Evolutionary conservation across 2,888 invertebrate genomes (phyloP).

Genomic region (Hirtodrosophila histrioides): DNA sequence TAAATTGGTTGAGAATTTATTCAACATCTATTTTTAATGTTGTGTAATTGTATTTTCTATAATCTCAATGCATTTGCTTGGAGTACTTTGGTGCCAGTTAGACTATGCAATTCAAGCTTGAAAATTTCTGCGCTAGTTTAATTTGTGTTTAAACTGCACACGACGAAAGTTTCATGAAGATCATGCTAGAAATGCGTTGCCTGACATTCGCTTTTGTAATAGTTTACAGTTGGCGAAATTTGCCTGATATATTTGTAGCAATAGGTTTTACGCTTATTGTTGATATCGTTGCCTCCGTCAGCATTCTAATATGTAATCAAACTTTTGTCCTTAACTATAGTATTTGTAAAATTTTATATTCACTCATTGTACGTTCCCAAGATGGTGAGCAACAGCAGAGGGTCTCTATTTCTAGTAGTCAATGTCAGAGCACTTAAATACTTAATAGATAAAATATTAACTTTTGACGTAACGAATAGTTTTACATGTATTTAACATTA

Average conservation of each 20-base stretch:
- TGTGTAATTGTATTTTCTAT: constrained; percentile 12
- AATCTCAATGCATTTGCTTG: neutral
- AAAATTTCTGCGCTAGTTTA: no score
- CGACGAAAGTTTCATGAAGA: no score
- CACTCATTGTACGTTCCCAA: constrained; percentile 9
- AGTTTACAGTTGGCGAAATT: constrained; percentile 6
- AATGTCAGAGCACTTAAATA: constrained; percentile 7
- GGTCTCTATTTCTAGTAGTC: constrained; percentile 13
- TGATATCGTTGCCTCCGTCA: neutral
- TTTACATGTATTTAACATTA: constrained; percentile 17
- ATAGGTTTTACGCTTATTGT: constrained; percentile 4
- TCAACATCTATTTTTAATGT: neutral
- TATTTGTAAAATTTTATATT: constrained; percentile 14
- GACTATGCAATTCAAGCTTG: no score
- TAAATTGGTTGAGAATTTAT: no score
- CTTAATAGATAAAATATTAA: constrained; percentile 8
- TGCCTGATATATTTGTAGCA: constrained; percentile 2
- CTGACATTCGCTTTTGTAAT: constrained; percentile 1
- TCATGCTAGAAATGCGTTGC: no score
- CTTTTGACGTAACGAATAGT: constrained; percentile 13
- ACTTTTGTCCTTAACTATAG: constrained; percentile 16
- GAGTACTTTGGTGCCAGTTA: neutral
- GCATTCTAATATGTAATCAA: constrained; percentile 11
- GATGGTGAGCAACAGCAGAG: constrained; percentile 4
- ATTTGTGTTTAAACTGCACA: no score